These are phyloP conservation scores for Leptinotarsa tumamoca DNA, from an alignment of 2,888 invertebrate species.

Conservation along the genomic window DNA sequence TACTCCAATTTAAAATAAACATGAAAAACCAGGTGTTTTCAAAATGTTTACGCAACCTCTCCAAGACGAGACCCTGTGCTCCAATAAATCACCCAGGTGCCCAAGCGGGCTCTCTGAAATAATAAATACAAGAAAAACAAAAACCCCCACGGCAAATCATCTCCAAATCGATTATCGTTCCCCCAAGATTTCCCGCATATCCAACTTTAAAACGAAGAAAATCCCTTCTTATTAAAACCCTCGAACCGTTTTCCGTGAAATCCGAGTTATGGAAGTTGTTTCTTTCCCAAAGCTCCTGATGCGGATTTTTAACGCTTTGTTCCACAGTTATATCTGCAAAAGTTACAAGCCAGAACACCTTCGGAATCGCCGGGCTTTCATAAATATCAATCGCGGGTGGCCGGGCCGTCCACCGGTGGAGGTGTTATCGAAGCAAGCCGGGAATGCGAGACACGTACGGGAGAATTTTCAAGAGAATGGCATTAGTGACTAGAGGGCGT, in stretches of 20 bases:
- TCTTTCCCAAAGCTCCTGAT: conserved; percentile 36
- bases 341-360: conserved; percentile 60
- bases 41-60: too few species aligned
- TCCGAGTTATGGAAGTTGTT: conserved; percentile 48
- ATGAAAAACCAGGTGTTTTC: too few species aligned
- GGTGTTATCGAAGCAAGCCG: conserved; percentile 29
- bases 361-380: conserved; percentile 65
- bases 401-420: conserved; percentile 46
- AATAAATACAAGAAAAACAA: conserved; percentile 32
- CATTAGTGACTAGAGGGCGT: neutral
- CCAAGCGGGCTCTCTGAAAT: conserved; percentile 12
- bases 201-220: conserved; percentile 38
- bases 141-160: conserved; percentile 30
- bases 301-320: conserved; percentile 50
- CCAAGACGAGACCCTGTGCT: too few species aligned
- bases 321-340: conserved; percentile 54
- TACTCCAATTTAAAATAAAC: too few species aligned
- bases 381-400: conserved; percentile 66
- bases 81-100: neutral
- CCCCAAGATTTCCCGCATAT: conserved; percentile 37
- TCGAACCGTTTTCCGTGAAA: conserved; percentile 37
- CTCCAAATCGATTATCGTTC: conserved; percentile 38
- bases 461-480: conserved; percentile 2
- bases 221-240: conserved; percentile 43
- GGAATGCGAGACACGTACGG: conserved; percentile 16